Evolutionary conservation across 2,113 vertebrate species (phyloP).

Genomic region (Notothenia coriiceps): DNA sequence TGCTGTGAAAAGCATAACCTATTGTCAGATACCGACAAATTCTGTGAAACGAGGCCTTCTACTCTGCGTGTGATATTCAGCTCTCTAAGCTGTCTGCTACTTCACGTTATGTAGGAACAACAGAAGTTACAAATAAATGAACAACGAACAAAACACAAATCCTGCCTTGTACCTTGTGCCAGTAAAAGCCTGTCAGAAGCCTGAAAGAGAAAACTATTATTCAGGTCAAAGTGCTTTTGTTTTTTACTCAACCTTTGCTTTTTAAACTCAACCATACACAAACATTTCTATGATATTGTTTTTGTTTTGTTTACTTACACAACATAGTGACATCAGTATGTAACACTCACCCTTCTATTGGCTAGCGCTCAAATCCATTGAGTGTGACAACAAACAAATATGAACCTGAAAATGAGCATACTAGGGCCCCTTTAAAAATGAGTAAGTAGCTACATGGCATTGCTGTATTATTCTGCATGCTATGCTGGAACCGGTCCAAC

Average conservation of each 20-base stretch:
- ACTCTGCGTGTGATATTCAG: background rate
- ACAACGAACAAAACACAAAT: background rate
- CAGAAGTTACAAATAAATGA: background rate
- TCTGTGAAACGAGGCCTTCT: slow-evolving; percentile 12
- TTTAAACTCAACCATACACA: too few relatives aligned
- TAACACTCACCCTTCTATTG: too few relatives aligned
- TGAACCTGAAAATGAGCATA: too few relatives aligned
- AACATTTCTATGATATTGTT: too few relatives aligned
- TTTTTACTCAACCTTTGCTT: too few relatives aligned
- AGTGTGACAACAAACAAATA: too few relatives aligned
- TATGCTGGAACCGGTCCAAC: slow-evolving; percentile 29
- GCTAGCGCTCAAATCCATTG: too few relatives aligned
- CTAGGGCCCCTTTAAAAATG: background rate
- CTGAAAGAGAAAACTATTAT: background rate
- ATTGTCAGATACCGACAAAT: slow-evolving; percentile 43
- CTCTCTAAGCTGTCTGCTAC: slow-evolving; percentile 22
- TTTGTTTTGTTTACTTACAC: too few relatives aligned
- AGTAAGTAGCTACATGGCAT: background rate
- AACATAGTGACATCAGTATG: too few relatives aligned
- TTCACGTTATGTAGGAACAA: slow-evolving; percentile 5
- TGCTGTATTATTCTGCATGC: slow-evolving; percentile 5
- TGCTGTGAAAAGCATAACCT: slow-evolving; percentile 48
- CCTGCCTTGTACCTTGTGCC: background rate
- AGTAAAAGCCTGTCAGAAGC: background rate
- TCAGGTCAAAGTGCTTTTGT: background rate